phyloP scores from a whole-genome alignment of 2,888 invertebrate genomes.

The Cacoxenus indagator region DNA sequence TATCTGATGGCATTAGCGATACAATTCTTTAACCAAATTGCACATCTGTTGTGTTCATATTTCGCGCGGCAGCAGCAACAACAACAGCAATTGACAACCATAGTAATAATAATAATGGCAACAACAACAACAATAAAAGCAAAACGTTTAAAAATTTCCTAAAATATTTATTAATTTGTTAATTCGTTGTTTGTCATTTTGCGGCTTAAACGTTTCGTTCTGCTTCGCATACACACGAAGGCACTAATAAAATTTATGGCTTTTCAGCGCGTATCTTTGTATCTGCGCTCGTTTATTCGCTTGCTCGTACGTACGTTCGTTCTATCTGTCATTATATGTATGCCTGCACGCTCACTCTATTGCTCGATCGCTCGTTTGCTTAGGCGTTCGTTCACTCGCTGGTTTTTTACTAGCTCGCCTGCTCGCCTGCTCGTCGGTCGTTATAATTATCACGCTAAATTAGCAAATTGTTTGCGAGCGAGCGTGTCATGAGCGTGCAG shows the following conservation, averaged over 20 bases:
- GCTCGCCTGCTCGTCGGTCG: constrained; percentile 33
- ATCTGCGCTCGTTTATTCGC: not conserved
- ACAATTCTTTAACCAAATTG: constrained; percentile 6
- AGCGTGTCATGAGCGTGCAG: constrained; percentile 13
- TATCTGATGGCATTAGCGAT: constrained; percentile 12
- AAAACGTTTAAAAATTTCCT: not conserved
- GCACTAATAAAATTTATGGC: constrained; percentile 17
- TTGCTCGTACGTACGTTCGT: not conserved
- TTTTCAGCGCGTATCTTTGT: constrained; percentile 18
- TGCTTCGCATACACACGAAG: constrained; percentile 38
- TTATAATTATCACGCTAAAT: constrained; percentile 59
- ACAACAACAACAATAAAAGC: constrained; percentile 23
- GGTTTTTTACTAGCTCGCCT: constrained; percentile 27
- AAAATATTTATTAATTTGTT: constrained; percentile 60
- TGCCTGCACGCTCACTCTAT: not conserved
- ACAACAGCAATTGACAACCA: constrained; percentile 19
- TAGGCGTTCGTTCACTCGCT: too few species aligned
- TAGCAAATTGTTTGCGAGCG: constrained; percentile 43
- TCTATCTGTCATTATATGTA: too few species aligned
- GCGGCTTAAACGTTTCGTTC: constrained; percentile 64
- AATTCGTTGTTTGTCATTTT: constrained; percentile 63
- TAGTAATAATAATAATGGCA: constrained; percentile 27
- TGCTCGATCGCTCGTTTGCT: too few species aligned
- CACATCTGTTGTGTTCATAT: constrained; percentile 13
- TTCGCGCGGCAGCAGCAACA: constrained; percentile 33